Evolutionary conservation across 2,888 invertebrate genomes (phyloP).

Genomic region (Trilocha varians): DNA sequence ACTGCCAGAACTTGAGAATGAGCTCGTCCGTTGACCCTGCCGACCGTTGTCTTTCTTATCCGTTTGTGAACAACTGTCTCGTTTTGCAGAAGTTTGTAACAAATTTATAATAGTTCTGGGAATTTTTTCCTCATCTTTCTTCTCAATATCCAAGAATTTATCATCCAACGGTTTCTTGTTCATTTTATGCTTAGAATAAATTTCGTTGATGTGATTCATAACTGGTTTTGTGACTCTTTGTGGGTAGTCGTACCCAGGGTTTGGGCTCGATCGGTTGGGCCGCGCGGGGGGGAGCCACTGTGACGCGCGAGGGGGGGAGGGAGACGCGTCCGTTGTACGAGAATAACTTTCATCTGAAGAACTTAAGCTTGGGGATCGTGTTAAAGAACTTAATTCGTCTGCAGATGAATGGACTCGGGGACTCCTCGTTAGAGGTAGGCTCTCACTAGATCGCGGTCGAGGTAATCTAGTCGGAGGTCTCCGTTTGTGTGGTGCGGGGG

Average conservation of each 20-base stretch:
- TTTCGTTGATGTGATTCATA: conserved; percentile 47
- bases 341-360: conserved; percentile 90
- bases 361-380: conserved; percentile 86
- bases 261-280: conserved; percentile 65
- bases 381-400: conserved; percentile 86
- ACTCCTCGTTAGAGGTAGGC: conserved; percentile 71
- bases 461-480: conserved; percentile 66
- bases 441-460: conserved; percentile 79
- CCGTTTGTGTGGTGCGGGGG: conserved; percentile 51
- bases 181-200: conserved; percentile 57
- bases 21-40: conserved; percentile 52
- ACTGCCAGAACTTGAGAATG: conserved; percentile 69
- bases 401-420: conserved; percentile 84
- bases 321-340: conserved; percentile 81
- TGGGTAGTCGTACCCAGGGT: conserved; percentile 71
- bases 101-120: conserved; percentile 66
- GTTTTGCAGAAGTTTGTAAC: conserved; percentile 72
- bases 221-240: conserved; percentile 60
- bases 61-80: conserved; percentile 78
- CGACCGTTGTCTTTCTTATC: conserved; percentile 75
- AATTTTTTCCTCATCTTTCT: conserved; percentile 64
- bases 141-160: conserved; percentile 51
- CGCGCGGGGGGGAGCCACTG: conserved; percentile 64
- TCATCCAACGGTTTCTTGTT: conserved; percentile 56
- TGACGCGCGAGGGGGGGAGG: conserved; percentile 74